Evolutionary conservation across 2,797 vertebrate genomes (phyloP).

Genomic region (Adrianichthys oophorus): DNA sequence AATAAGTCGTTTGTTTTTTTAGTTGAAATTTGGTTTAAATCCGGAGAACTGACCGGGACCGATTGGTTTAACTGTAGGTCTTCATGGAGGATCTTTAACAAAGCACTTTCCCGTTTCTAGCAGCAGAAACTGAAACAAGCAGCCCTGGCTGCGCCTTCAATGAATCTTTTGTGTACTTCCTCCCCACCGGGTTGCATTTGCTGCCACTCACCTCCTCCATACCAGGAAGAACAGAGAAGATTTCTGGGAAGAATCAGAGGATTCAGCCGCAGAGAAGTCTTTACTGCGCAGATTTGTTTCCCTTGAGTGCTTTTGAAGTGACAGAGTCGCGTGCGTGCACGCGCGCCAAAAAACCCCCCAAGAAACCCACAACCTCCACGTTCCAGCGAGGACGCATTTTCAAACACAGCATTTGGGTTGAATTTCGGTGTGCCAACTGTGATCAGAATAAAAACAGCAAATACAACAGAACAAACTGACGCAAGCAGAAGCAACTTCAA

Average conservation of each 20-base stretch:
- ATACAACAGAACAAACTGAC: conserved; percentile 19
- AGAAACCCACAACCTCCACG: conserved; percentile 30
- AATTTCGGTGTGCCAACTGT: conserved; percentile 36
- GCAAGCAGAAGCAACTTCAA: conserved; percentile 6
- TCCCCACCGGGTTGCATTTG: conserved; percentile 66
- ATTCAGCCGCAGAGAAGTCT: conserved; percentile 60
- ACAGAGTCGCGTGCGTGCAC: conserved; percentile 18
- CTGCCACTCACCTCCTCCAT: conserved; percentile 71
- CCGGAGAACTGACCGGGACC: conserved; percentile 30
- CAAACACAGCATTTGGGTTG: conserved; percentile 46
- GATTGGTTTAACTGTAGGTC: conserved; percentile 30
- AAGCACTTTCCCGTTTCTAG: conserved; percentile 59
- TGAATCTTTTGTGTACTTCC: conserved; percentile 65
- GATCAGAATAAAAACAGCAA: conserved; percentile 28
- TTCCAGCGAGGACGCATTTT: conserved; percentile 40
- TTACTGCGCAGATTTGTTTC: conserved; percentile 56
- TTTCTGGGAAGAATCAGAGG: conserved; percentile 66
- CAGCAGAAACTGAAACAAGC: conserved; percentile 52
- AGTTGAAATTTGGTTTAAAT: conserved; percentile 10
- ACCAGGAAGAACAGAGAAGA: conserved; percentile 63
- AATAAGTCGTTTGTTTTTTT: conserved; percentile 3
- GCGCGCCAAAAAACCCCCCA: background rate
- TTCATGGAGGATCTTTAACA: conserved; percentile 39
- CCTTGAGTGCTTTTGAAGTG: conserved; percentile 61
- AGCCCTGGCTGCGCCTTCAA: conserved; percentile 58